phyloP scores from a whole-genome alignment of 2,113 vertebrate species.

The Burhinus oedicnemus region DNA sequence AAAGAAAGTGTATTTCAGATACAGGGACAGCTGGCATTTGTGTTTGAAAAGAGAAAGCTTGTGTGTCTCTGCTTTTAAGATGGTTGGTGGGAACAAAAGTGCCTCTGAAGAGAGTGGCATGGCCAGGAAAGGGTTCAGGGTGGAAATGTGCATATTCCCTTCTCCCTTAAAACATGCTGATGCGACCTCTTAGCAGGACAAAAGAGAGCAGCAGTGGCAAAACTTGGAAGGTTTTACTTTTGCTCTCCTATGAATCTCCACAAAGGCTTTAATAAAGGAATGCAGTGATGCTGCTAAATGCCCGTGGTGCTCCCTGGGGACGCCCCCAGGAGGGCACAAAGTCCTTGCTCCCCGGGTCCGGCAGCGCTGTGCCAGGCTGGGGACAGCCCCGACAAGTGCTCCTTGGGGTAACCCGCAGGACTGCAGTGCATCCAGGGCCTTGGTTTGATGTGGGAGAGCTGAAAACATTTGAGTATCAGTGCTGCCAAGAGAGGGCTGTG shows the following conservation, averaged over 20 bases:
- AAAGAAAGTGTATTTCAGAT: background rate
- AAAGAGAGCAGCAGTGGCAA: background rate
- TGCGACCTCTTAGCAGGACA: background rate
- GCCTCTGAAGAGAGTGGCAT: background rate
- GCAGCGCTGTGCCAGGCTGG: background rate
- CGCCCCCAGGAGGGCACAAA: background rate
- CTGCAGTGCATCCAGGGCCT: background rate
- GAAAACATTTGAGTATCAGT: background rate
- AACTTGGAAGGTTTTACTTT: background rate
- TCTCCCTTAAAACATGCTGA: background rate
- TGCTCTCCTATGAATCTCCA: background rate
- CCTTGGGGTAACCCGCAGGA: background rate
- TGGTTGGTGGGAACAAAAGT: background rate
- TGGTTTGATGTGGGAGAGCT: background rate
- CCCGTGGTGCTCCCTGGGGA: background rate
- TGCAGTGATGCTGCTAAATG: background rate
- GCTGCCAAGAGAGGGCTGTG: background rate
- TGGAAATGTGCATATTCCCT: background rate
- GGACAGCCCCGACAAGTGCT: background rate
- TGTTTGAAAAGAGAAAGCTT: background rate
- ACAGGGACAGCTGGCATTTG: background rate
- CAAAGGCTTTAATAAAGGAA: background rate
- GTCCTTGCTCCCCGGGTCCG: rapidly evolving
- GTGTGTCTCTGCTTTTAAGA: background rate
- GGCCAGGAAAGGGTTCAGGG: background rate